Conservation (phyloP, 2,888 invertebrate species). For the Chloroclysta siterata region DNA sequence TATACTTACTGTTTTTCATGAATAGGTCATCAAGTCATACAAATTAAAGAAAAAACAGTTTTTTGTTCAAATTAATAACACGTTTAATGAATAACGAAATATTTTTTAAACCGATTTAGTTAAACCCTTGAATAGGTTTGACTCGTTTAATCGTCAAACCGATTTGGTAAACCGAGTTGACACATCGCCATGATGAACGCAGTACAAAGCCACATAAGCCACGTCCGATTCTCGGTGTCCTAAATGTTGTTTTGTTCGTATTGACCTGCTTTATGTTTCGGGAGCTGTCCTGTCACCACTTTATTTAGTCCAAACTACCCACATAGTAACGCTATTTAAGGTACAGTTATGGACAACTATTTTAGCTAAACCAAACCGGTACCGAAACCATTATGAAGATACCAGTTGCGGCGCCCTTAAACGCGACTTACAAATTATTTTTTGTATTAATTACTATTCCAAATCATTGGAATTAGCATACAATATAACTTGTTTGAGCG, state of each 20-base stretch:
- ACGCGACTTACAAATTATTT: constrained; percentile 65
- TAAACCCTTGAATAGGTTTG: no score
- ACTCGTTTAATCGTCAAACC: no score
- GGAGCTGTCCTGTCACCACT: background rate
- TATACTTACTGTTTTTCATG: no score
- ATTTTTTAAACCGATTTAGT: no score
- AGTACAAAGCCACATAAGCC: no score
- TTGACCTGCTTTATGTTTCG: background rate
- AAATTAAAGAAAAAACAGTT: no score
- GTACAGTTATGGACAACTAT: constrained; percentile 39
- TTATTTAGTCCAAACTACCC: constrained; percentile 24
- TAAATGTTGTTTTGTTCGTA: background rate
- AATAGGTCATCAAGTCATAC: no score
- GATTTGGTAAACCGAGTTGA: no score
- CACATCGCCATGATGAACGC: no score
- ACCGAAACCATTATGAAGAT: constrained; percentile 49
- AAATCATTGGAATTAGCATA: constrained; percentile 75
- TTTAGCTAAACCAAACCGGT: constrained; percentile 43
- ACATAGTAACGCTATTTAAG: constrained; percentile 21
- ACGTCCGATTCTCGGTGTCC: no score
- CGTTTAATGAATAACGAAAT: no score
- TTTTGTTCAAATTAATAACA: no score
- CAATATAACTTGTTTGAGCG: constrained; percentile 70
- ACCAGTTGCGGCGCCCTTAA: constrained; percentile 65
- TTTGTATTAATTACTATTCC: constrained; percentile 76